Conservation (phyloP, 30 jellyfish, hydroid and myxozoan species). For the Chrysaora quinquecirrha region DNA sequence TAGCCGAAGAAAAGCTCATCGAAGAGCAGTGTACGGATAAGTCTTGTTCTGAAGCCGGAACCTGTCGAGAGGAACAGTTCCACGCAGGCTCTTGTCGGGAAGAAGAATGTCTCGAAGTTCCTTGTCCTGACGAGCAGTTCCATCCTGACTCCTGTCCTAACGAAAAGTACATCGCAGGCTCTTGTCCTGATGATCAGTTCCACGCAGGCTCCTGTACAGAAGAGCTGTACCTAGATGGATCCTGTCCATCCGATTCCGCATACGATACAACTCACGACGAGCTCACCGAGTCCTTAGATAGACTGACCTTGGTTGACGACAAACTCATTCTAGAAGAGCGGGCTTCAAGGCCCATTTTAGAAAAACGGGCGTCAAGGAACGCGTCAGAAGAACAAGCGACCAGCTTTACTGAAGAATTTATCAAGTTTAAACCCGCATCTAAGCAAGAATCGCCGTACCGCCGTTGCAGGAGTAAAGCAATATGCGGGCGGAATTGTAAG, state of each 20-base stretch:
- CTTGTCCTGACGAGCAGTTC: background rate
- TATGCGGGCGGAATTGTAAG: slow-evolving; percentile 69
- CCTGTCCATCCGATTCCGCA: slow-evolving; percentile 70
- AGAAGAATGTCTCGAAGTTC: background rate
- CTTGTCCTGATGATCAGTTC: slow-evolving; percentile 7
- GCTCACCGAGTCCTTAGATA: slow-evolving; percentile 43
- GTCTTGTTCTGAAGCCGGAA: background rate
- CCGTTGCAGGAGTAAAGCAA: slow-evolving; percentile 61
- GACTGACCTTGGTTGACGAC: slow-evolving; percentile 36
- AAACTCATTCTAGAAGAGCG: background rate
- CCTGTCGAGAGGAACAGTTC: background rate
- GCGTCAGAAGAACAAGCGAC: background rate
- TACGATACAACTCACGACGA: slow-evolving; percentile 70
- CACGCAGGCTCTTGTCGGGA: background rate
- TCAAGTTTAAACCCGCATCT: background rate
- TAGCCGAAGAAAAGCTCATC: background rate
- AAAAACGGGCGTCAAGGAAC: no score
- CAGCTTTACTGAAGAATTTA: background rate
- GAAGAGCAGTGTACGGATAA: background rate
- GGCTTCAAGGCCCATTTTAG: background rate
- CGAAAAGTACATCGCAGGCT: slow-evolving; percentile 1
- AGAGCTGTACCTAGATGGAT: slow-evolving; percentile 21
- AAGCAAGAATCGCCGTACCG: slow-evolving; percentile 58
- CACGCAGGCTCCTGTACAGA: slow-evolving; percentile 1
- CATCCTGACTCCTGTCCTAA: background rate